Evolutionary conservation across 2,797 vertebrate species (phyloP).

Genomic region (Hippocampus kuda): DNA sequence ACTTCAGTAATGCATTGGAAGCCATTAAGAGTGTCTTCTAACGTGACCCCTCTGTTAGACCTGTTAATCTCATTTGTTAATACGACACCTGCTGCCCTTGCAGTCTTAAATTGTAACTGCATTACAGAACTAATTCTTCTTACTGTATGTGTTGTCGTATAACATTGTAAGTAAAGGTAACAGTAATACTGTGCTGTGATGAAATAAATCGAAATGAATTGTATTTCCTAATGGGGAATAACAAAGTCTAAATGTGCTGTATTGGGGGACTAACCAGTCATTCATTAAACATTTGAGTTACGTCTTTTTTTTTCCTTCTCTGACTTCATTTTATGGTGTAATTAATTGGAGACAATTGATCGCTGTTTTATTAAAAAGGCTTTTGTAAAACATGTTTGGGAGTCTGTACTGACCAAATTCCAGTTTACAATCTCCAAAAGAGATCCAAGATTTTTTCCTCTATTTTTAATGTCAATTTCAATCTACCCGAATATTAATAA

Average conservation of each 20-base stretch:
- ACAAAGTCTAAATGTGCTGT: background rate
- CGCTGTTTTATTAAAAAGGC: background rate
- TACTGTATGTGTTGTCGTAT: background rate
- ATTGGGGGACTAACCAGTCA: background rate
- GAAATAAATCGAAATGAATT: background rate
- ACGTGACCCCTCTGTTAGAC: conserved; percentile 55
- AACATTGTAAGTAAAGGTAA: background rate
- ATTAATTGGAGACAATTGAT: background rate
- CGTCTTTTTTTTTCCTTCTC: background rate
- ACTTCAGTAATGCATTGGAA: conserved; percentile 59
- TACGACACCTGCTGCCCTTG: conserved; percentile 55
- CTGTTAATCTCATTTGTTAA: conserved; percentile 63
- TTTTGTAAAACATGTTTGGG: background rate
- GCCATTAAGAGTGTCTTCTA: conserved; percentile 58
- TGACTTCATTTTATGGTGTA: background rate
- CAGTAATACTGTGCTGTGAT: background rate
- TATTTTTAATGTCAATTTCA: background rate
- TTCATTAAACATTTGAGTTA: background rate
- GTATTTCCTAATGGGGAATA: background rate
- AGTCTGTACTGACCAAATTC: background rate
- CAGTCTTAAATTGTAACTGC: background rate
- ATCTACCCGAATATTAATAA: too few species aligned
- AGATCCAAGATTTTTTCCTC: background rate
- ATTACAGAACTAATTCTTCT: background rate
- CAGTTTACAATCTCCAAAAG: background rate